These are phyloP conservation scores for Actenoides hombroni DNA, from an alignment of 2,113 vertebrate species.

Conservation along the genomic window DNA sequence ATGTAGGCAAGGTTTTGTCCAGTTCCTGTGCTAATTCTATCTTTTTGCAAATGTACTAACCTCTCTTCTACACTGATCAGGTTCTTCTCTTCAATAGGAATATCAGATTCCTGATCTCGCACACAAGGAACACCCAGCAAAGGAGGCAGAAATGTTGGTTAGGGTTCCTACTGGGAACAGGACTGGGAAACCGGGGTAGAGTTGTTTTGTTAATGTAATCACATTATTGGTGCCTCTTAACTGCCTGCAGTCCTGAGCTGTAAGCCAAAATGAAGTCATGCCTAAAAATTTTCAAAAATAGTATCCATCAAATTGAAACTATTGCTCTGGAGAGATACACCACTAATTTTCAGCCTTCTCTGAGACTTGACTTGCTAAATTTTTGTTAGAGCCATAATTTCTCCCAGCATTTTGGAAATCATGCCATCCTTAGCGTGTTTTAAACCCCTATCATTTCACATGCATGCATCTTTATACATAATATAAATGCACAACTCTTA, in stretches of 20 bases:
- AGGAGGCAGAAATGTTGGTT: not conserved
- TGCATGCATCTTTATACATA: not conserved
- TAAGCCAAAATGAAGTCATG: not conserved
- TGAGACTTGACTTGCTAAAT: not conserved
- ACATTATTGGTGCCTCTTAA: not conserved
- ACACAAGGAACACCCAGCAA: not conserved
- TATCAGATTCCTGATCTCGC: not conserved
- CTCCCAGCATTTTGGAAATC: not conserved
- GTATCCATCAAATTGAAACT: not conserved
- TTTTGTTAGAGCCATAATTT: not conserved
- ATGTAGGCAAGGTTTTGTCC: not conserved
- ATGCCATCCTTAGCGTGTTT: not conserved
- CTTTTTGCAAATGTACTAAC: not conserved
- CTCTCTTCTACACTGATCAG: not conserved
- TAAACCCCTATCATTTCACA: not conserved
- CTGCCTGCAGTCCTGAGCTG: not conserved
- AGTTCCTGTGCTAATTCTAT: not conserved
- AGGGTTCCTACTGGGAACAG: not conserved
- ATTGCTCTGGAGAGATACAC: not conserved
- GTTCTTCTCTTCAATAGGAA: not conserved
- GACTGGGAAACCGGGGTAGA: not conserved
- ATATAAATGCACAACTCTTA: not conserved
- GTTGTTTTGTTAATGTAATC: not conserved
- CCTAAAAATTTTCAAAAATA: not conserved
- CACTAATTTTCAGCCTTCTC: not conserved